Conservation (phyloP, 64 coral and sea anemone genomes). For the Dendronephthya gigantea region DNA sequence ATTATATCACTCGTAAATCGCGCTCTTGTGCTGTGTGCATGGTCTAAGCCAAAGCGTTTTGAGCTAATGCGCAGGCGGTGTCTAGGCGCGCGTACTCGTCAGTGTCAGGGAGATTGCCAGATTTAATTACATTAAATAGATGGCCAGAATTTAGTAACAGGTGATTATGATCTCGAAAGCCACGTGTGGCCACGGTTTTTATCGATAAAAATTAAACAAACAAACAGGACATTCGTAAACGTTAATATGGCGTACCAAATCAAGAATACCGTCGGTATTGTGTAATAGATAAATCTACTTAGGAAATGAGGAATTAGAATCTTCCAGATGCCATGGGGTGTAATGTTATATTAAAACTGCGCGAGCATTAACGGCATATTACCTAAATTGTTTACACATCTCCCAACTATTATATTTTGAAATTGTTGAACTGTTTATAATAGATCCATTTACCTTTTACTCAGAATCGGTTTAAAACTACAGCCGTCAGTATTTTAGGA, state of each 20-base stretch:
- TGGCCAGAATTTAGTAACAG: neutral
- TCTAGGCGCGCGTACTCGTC: neutral
- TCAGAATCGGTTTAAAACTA: neutral
- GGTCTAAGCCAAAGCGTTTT: neutral
- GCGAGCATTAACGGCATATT: neutral
- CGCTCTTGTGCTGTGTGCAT: neutral
- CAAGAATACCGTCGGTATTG: neutral
- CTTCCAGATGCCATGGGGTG: neutral
- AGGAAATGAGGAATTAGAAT: neutral
- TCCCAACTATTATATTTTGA: neutral
- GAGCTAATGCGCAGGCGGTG: neutral
- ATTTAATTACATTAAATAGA: neutral
- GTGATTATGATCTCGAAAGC: neutral
- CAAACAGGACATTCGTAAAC: neutral
- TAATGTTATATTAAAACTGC: neutral
- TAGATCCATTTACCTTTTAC: neutral
- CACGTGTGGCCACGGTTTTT: neutral
- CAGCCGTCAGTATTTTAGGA: neutral
- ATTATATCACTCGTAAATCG: neutral
- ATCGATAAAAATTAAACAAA: neutral
- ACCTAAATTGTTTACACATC: neutral
- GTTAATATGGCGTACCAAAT: neutral
- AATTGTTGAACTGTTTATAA: neutral
- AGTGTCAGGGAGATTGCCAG: neutral
- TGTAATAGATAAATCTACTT: neutral